A percentile compares a stretch with the other conserved stretches of the same genome.
Conservation (phyloP, 2,113 vertebrate species). For the Herpetotheres cachinnans region DNA sequence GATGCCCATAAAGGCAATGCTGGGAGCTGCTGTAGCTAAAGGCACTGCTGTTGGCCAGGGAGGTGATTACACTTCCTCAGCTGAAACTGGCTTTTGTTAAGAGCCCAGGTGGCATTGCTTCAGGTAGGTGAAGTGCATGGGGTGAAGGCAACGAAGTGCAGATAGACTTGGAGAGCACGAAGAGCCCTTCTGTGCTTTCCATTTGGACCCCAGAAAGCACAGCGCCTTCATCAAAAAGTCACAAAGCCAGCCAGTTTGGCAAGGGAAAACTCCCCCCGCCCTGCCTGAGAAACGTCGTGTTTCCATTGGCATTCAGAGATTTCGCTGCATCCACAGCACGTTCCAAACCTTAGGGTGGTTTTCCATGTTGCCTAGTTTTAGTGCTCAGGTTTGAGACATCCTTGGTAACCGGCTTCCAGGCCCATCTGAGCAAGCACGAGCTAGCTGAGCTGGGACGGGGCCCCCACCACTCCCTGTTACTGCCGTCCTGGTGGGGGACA, state of each 20-base stretch:
- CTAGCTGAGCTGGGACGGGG: neutral
- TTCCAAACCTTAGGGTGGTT: neutral
- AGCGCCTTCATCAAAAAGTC: neutral
- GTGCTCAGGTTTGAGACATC: neutral
- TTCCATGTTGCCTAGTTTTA: neutral
- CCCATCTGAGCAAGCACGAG: rapidly evolving
- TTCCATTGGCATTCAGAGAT: neutral
- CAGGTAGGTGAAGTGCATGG: rapidly evolving
- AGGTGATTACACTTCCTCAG: neutral
- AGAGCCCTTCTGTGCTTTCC: neutral
- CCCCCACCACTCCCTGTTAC: rapidly evolving
- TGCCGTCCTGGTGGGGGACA: rapidly evolving
- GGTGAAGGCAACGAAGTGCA: neutral
- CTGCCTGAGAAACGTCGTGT: neutral
- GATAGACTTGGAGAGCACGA: rapidly evolving
- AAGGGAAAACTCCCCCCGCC: neutral
- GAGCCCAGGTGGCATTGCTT: neutral
- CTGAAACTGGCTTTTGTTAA: neutral
- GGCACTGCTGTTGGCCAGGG: neutral
- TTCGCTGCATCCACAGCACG: neutral
- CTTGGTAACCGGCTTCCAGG: neutral
- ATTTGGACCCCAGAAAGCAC: neutral
- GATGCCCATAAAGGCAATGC: neutral
- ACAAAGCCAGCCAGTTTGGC: neutral
- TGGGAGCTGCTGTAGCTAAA: neutral